Base-by-base conservation (phyloP, 2,888 invertebrate species). In the Herminia tarsipennalis region DNA sequence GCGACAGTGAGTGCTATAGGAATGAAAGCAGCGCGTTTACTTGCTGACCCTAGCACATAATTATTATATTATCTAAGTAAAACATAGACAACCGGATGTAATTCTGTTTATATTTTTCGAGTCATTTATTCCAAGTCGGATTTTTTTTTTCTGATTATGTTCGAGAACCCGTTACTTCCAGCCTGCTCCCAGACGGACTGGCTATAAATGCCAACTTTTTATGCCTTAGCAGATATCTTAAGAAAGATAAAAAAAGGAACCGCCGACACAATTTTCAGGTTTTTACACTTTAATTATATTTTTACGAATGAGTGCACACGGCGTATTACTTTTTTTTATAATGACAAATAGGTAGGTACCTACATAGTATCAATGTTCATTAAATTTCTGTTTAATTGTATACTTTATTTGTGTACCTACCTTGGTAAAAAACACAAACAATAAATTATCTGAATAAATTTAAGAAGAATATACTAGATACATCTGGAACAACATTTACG, bases 1-100 rank as follows among this genome's bases (percentile, higher is more conserved):
- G 52, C 62, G 54, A 42, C 43, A 30, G 29, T 41, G 73, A 76
- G 70, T 79, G 76, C 65, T 54, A 56, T 54, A 46, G 40, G 34
- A 57, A 65, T 61, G 68, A 67, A 74, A 70, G 66, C 69, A 45
- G 14, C 29, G 43, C 44, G 21, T 22, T 30, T 41, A 39, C 36
- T 28, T 45, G 65, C 69, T 66, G 67, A 70, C 72, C 68, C 72
- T 68, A 64, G 58, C 68, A 59, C 25, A 56, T 55, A 62, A 46
- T 35, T 35, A 40, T 46, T 30, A 24, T 56, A 59, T 64, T 56
- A 67, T 66, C 55, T 65, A 47, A 53, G 40, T 51, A 50, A 41
- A 40, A 21, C 45, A 66, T 62, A 58, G 28, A 36, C 34, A 48
- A 42, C 33, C 46, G 37, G 49, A 43, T 55, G 42, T 39, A 50